Evolutionary conservation across 2,888 invertebrate species (phyloP), one percentile per base, ranked within the genome.

Genomic region (Synanthedon myopaeformis): DNA sequence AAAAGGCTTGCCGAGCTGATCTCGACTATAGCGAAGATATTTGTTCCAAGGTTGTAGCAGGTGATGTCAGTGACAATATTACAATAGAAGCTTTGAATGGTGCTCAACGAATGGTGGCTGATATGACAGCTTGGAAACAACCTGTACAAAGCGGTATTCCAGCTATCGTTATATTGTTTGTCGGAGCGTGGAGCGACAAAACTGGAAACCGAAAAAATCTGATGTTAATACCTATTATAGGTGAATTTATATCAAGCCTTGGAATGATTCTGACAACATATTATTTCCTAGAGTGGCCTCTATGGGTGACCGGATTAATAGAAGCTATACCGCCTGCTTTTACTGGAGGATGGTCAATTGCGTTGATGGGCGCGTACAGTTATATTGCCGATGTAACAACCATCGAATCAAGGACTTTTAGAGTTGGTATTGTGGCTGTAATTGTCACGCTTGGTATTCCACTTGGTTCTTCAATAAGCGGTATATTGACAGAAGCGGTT

Each of bases 181-280:
- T 91, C 23, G 91, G 91, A 4, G 89, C 91, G 0, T 91, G 91
- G 91, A 90, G 90, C 60, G 91, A 91, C 59, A 81, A 85, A 59
- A 88, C 89, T 51, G 89, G 89, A 8, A 85, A 89, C 55, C 78
- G 90, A 58, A 91, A 90, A 69, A 78, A 82, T 1, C 80, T 90
- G 54, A 89, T 91, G 81, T 64, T 91, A 1, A 64, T 89, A 19
- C 90, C 91, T 1, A 73, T 90, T 13, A 54, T 88, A 0, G 90
- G 90, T 4, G 90, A 90, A 70, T 66, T 90, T 2, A 64, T 90
- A 54, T 81, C 89, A 0, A 69, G 88, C 1, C 55, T 78, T 45
- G 89, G 89, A n/a, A 70, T 89, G 52, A 70, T 90, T 4, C 61
- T 90, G 13, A 79, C 89, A 8, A 89, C 88, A 0, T 80, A 89